Evolutionary conservation across 2,113 vertebrate genomes (phyloP), one percentile per base, ranked within the genome.

Genomic region (Anhinga rufa): DNA sequence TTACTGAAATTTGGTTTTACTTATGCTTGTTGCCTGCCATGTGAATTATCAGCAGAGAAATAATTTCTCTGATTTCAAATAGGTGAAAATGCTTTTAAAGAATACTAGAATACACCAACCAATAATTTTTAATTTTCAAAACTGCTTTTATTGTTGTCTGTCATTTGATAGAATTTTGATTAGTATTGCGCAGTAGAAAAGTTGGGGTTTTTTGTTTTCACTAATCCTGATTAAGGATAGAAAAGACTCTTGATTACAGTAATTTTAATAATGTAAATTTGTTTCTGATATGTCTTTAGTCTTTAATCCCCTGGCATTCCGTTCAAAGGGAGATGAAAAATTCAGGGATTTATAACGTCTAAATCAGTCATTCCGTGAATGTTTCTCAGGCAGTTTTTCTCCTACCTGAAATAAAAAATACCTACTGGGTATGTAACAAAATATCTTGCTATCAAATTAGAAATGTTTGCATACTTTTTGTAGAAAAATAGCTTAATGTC

Each of bases 261-360:
- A 92, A 96, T 97, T 97, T 96, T 96, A 81, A 82, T 97, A 97
- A 95, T 95, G 97, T 95, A 95, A 97, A 96, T 97, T 98, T 94
- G 92, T 94, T 96, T 96, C 83, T 95, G 97, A 95, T 96, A 89
- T 46, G 93, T 96, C 91, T 96, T 81, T 82, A 95, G 81, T 84
- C 96, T 94, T 86, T 98, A 98, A 98, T 98, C 97, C 77, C 96
- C 97, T 78, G 88, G 94, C 84, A 69, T 97, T 96, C 92, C 65
- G 14, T 97, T 97, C 84, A 89, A 94, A 81, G 61, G 82, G 76
- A 96, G 95, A 96, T 97, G 89, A 92, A 92, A 92, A 88, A 82
- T 29, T 83, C 88, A 76, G 93, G 94, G 97, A 92, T 98, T 98
- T 98, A 58, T 64, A 75, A 31, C n/a, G 65, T 92, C 97, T 96